Base-by-base conservation (phyloP, 2,113 vertebrate genomes). In the Thunnus maccoyii region DNA sequence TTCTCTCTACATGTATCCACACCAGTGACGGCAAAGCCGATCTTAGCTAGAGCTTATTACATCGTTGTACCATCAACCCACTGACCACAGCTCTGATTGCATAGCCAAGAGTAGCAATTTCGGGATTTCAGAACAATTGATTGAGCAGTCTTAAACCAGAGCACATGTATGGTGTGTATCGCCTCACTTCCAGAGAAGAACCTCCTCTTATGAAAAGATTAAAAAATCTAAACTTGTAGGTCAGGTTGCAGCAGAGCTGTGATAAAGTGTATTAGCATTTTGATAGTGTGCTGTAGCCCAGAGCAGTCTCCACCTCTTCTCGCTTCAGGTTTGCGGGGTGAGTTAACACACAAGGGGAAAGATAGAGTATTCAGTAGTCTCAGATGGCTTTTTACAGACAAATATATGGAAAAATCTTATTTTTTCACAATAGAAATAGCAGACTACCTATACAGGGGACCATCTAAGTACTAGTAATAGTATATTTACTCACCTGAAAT, bases 181-280 rank as follows among this genome's bases (percentile, higher is more conserved):
- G 60, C 2, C 58, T 86, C 14, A 48, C 67, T 79, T 84, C 82
- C 73, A 58, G 18, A 63, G 17, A 54, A 56, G 51, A 82, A 80
- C 58, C 68, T 74, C 67, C 30, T 71, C 75, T n/a, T 57, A 36
- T 73, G 62, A 82, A 86, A 80, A 67, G 52, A 83, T 81, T 61
- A 11, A 73, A 73, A 83, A 79, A 80, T 80, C n/a, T 65, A 63
- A 70, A 85, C 72, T 76, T 75, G 58, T 80, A 76, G 88, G 84
- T 92, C 76, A 89, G 36, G 70, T 82, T 76, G 66, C 77, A 79
- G 78, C 27, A 61, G 68, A 81, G 65, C n/a, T 52, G 25, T 79
- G 76, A 79, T 84, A 75, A 85, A 82, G 44, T 55, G 67, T 72
- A 90, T 93, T 93, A 93, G 92, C 93, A 94, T 92, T 94, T 92